These are phyloP conservation scores for Melanophora roralis DNA, from an alignment of 2,888 invertebrate species.

Conservation along the genomic window DNA sequence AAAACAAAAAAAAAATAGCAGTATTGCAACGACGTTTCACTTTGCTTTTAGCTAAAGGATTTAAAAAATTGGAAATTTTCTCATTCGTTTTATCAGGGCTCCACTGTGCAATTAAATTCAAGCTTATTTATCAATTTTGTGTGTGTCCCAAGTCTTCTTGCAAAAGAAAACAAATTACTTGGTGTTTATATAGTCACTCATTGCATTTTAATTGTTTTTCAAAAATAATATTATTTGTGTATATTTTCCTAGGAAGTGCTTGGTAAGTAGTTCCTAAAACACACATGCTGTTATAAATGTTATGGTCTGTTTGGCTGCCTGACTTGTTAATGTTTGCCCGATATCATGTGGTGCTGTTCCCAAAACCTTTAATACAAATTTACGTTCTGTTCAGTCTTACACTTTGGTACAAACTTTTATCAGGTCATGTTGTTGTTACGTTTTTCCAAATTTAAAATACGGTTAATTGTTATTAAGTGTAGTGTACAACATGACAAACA, in stretches of 20 bases:
- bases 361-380: constrained; percentile 27
- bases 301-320: constrained; percentile 4
- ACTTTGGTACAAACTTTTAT: constrained; percentile 10
- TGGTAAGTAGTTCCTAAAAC: neutral
- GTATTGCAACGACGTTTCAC: too few relatives aligned
- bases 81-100: too few relatives aligned
- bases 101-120: too few relatives aligned
- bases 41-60: too few relatives aligned
- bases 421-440: constrained; percentile 15
- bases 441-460: constrained; percentile 27
- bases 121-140: neutral
- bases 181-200: constrained; percentile 14
- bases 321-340: neutral
- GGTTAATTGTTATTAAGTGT: constrained; percentile 46
- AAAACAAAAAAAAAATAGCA: too few relatives aligned
- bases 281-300: neutral
- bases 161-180: neutral
- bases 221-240: constrained; percentile 1
- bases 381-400: neutral
- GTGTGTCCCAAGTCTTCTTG: too few relatives aligned
- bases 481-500: constrained; percentile 44
- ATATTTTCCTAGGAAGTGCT: too few relatives aligned
- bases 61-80: too few relatives aligned
- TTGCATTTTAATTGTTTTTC: constrained; percentile 51
- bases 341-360: constrained; percentile 48